Percentiles rank a stretch among this genome's conserved stretches.
Conservation (phyloP, 2,113 vertebrate species). For the Zonotrichia leucophrys region DNA sequence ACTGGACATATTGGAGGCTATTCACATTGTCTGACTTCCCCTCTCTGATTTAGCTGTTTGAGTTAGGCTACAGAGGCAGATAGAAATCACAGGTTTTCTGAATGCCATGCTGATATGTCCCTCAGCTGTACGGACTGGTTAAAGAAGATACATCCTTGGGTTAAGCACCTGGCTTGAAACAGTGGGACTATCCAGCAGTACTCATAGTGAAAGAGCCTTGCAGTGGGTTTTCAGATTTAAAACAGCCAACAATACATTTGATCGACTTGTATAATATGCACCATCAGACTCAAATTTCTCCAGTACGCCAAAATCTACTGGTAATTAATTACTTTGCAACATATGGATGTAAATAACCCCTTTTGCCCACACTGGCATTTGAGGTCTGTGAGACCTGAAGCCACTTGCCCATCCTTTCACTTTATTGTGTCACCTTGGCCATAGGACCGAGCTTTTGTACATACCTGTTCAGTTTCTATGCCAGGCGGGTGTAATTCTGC, state of each 20-base stretch:
- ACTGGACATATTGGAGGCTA: not conserved
- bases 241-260: not conserved
- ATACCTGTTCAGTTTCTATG: not conserved
- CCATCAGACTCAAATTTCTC: not conserved
- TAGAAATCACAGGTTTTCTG: not conserved
- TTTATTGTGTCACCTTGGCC: not conserved
- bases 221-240: not conserved
- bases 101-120: not conserved
- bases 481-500: not conserved
- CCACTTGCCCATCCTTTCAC: not conserved
- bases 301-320: not conserved
- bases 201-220: not conserved
- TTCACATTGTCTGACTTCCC: not conserved
- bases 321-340: not conserved
- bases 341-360: not conserved
- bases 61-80: not conserved
- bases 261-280: not conserved
- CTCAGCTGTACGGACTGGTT: not conserved
- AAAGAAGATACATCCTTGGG: not conserved
- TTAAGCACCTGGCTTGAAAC: not conserved
- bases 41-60: not conserved
- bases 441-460: not conserved
- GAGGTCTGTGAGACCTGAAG: not conserved
- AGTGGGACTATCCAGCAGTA: not conserved
- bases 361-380: not conserved